phyloP scores from a whole-genome alignment of 2,113 vertebrate genomes.

The Agelaius tricolor region DNA sequence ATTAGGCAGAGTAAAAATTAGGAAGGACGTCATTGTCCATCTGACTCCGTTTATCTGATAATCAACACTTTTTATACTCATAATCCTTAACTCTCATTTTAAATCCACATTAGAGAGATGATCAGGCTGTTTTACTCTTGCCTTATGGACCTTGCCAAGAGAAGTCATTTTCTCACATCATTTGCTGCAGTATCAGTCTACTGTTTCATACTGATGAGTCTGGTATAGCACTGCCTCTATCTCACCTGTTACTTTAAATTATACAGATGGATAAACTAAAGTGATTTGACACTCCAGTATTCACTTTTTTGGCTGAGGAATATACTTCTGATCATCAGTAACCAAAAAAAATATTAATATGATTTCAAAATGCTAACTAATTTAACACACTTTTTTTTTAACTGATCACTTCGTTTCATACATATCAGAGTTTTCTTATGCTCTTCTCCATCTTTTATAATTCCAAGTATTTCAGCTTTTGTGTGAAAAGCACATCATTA shows the following conservation, averaged over 20 bases:
- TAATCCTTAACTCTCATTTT: not conserved
- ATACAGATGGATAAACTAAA: not conserved
- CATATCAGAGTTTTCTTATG: not conserved
- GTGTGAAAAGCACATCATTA: not conserved
- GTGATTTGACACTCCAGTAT: not conserved
- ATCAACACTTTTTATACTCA: constrained; percentile 3
- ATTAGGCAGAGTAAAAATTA: constrained; percentile 30
- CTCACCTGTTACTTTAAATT: constrained; percentile 27
- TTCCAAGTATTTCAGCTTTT: not conserved
- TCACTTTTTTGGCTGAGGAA: not conserved
- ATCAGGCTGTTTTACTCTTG: constrained; percentile 3
- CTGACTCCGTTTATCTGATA: constrained; percentile 32
- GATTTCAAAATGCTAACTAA: not conserved
- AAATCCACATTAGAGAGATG: constrained; percentile 16
- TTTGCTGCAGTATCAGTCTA: constrained; percentile 27
- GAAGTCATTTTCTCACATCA: constrained; percentile 36
- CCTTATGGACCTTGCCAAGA: constrained; percentile 5
- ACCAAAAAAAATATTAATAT: not conserved
- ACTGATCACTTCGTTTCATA: not conserved
- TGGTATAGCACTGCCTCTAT: not conserved
- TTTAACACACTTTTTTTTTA: not conserved
- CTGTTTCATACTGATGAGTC: not conserved
- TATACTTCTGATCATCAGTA: not conserved
- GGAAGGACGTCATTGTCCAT: not conserved
- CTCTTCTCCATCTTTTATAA: not conserved